Conservation (phyloP, 2,888 invertebrate species). For the Dicroscelio sp. region DNA sequence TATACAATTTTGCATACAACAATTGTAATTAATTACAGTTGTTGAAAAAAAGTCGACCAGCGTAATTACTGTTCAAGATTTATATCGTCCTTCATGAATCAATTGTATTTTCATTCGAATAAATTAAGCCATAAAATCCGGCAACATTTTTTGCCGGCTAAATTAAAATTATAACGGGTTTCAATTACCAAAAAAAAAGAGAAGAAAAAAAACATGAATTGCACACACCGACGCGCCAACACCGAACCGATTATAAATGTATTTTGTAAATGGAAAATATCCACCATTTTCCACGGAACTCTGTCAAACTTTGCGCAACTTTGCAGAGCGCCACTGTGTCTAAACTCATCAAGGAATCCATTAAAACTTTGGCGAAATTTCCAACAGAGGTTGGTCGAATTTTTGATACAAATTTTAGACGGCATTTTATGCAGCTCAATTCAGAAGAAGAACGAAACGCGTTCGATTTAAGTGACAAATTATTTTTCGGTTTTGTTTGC, state of each 20-base stretch:
- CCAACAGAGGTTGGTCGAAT: constrained; percentile 64
- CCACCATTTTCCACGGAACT: constrained; percentile 64
- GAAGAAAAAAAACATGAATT: no score
- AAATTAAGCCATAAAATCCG: no score
- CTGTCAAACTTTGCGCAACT: constrained; percentile 69
- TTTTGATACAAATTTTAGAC: constrained; percentile 68
- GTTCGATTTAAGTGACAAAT: constrained; percentile 30
- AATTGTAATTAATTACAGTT: no score
- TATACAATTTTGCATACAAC: no score
- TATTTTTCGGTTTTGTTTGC: not conserved
- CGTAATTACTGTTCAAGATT: no score
- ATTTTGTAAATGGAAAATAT: constrained; percentile 68
- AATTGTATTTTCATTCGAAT: no score
- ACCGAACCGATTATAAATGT: constrained; percentile 63
- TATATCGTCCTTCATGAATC: no score
- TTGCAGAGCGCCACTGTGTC: constrained; percentile 57
- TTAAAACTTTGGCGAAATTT: constrained; percentile 77
- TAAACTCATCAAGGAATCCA: constrained; percentile 78
- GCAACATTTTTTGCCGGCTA: no score
- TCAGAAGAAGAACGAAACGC: not conserved
- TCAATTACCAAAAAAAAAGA: constrained; percentile 42
- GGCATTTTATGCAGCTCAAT: constrained; percentile 57
- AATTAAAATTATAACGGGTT: constrained; percentile 14
- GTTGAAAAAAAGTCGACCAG: no score
- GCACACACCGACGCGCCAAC: not conserved